Conservation (phyloP, 2,113 vertebrate species). For the Spizaetus ornatus region DNA sequence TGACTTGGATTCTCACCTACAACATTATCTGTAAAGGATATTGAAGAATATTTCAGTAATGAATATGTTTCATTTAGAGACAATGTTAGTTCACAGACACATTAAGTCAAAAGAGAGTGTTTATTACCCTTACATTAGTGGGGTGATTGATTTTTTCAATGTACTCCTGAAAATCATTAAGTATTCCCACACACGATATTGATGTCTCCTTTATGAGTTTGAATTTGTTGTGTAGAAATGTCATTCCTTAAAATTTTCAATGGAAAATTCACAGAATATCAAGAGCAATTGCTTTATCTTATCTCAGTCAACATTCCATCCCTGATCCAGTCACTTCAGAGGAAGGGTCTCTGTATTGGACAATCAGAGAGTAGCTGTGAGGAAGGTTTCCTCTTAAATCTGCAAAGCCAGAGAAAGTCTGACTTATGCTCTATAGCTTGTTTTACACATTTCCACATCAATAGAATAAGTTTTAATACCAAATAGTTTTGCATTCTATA, state of each 20-base stretch:
- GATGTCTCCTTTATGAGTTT: neutral
- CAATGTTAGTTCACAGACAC: neutral
- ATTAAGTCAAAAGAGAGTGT: neutral
- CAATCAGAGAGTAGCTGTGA: neutral
- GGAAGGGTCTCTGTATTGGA: neutral
- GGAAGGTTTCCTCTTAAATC: neutral
- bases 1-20: neutral
- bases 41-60: neutral
- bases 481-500: neutral
- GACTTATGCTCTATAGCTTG: neutral
- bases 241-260: neutral
- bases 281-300: neutral
- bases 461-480: neutral
- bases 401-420: neutral
- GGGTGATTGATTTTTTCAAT: neutral
- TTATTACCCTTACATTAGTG: neutral
- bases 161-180: neutral
- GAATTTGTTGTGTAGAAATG: neutral
- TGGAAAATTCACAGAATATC: neutral
- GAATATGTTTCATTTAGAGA: neutral
- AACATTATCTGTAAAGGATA: neutral
- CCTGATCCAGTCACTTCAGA: neutral
- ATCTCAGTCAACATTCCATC: neutral
- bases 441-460: neutral
- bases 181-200: neutral